Conservation (phyloP, 2,797 vertebrate species). For the Esox lucius region DNA sequence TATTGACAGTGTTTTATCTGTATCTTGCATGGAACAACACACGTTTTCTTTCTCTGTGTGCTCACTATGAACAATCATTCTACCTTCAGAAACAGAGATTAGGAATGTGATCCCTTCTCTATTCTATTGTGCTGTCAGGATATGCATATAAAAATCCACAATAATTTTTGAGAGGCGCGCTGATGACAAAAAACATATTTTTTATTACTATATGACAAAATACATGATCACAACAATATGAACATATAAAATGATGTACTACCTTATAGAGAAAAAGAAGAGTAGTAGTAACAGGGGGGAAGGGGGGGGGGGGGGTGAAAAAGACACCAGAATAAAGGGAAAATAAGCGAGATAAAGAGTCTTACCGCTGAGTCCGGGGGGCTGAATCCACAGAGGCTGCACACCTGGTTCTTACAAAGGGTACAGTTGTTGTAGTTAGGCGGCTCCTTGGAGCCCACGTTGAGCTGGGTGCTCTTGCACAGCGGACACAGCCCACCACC, state of each 20-base stretch:
- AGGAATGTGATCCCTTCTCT: background rate
- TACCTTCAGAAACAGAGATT: background rate
- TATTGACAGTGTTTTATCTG: slow-evolving; percentile 47
- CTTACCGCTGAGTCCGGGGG: slow-evolving; percentile 84
- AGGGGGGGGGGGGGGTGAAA: background rate
- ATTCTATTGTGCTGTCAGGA: background rate
- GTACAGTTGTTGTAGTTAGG: slow-evolving; percentile 94
- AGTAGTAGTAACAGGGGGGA: too few relatives aligned
- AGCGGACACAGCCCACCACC: slow-evolving; percentile 82
- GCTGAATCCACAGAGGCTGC: slow-evolving; percentile 97
- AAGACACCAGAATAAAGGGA: background rate
- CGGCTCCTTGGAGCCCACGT: slow-evolving; percentile 81
- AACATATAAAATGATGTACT: too few relatives aligned
- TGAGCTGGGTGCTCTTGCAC: slow-evolving; percentile 90
- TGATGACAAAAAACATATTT: background rate
- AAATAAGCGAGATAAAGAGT: background rate
- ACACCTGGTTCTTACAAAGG: slow-evolving; percentile 90
- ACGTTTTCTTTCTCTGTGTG: background rate
- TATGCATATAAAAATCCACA: background rate
- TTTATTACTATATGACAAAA: too few relatives aligned
- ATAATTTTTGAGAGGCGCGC: background rate
- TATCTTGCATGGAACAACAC: slow-evolving; percentile 28
- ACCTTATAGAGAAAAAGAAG: background rate
- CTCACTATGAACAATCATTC: background rate
- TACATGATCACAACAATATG: too few relatives aligned